Evolutionary conservation across 1,140 invertebrate species (phyloP), one percentile per base, ranked within the genome.

Genomic region (Olivierus martensii): DNA sequence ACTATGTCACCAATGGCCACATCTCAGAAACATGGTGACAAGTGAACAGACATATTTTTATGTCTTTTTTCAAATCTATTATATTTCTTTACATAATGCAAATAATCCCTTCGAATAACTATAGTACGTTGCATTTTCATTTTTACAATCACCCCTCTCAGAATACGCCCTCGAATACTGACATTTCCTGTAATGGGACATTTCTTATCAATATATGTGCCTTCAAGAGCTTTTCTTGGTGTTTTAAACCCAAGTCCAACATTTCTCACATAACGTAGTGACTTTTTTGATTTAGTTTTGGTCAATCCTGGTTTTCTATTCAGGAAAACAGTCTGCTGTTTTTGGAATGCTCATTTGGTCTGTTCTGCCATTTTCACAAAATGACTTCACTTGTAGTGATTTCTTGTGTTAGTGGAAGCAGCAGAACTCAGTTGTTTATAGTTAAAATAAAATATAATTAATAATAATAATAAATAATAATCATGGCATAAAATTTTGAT

Each of bases 81-180:
- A 73, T 99, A 99, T 74, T 99, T 99, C 55, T 81, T 79, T 37
- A 99, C 83, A 65, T 95, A 99, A 71, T 99, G 96, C 35, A 99
- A 77, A 68, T 99, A 99, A 75, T 99, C 94, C 61, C 96, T 78
- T 42, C 95, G 77, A 64, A 99, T 93, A 18, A 99, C 93, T 64
- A 98, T 97, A 14, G 96, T 99, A 37, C 92, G 73, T 68, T 96
- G 89, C 96, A 99, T 99, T 72, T 99, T 99, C 79, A 90, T 84
- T 73, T 99, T 99, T 60, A 86, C 81, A 0, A 99, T 93, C 17
- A 92, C 83, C 14, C 94, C 96, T 42, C 88, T 92, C 19, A 99
- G 74, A 65, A 99, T 98, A 54, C 94, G 84, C 14, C 96, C 95
- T 72, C 96, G 80, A 65, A 99, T 99, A 36, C 87, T 87, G 7